Percentiles rank a stretch among this genome's conserved stretches.
Conservation (phyloP, 2,888 invertebrate genomes). For the Sinohyriopsis cumingii region DNA sequence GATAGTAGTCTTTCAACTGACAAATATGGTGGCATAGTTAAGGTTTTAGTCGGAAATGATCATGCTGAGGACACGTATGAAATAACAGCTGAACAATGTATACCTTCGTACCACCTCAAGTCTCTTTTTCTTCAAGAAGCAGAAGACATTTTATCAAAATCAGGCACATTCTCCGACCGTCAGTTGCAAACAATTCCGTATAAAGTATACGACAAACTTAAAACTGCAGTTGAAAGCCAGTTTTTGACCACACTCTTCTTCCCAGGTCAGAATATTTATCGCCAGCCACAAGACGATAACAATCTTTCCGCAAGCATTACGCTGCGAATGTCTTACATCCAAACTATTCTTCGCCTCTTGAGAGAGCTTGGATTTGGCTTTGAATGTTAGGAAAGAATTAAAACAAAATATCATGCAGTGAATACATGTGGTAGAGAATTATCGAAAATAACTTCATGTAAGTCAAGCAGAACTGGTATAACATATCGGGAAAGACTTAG, state of each 20-base stretch:
- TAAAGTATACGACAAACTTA: conserved; percentile 10
- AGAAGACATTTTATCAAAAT: conserved; percentile 1
- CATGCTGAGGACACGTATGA: conserved; percentile 6
- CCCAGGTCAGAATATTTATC: conserved; percentile 9
- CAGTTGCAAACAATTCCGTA: conserved; percentile 6
- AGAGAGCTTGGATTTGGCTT: no score
- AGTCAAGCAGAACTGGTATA: no score
- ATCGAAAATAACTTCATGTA: no score
- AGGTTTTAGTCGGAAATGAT: neutral
- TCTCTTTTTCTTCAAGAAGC: conserved; percentile 20
- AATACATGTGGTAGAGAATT: no score
- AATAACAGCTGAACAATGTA: conserved; percentile 17
- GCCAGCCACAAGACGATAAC: neutral
- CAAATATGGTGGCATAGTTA: neutral
- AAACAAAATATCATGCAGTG: no score
- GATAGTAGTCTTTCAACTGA: neutral
- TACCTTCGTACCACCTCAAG: conserved; percentile 25
- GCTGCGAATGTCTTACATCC: no score
- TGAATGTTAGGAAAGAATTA: no score
- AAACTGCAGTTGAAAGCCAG: conserved; percentile 8
- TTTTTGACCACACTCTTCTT: conserved; percentile 14
- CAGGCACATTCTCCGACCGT: conserved; percentile 5
- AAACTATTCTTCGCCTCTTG: no score
- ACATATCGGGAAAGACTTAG: no score
- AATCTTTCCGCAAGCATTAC: no score